Base-by-base conservation (phyloP, 2,888 invertebrate species). In the Cerastis leucographa region DNA sequence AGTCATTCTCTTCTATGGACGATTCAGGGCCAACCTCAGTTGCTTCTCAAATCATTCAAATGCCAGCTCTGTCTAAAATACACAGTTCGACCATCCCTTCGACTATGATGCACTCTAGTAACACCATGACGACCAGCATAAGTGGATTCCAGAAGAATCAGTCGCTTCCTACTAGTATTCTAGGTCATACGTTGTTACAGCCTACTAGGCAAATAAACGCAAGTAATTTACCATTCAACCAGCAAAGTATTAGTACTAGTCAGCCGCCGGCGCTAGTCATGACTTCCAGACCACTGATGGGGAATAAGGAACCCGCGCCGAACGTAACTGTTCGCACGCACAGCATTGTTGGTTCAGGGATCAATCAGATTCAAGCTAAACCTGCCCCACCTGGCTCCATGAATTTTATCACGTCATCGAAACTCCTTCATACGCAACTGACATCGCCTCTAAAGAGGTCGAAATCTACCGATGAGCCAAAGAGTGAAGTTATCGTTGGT, bases 401-500 rank as follows among this genome's bases (percentile, higher is more conserved):
- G 11, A 97, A 95, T 82, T 96, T 96, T 85, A 96, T 96, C 88
- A 96, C 95, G n/a, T 95, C 96, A 6, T 97, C 96, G 0, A 97
- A 96, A 90, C 91, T 97, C 71, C 89, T 97, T 70, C 97, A 97
- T 87, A 97, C 97, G 0, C 97, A 97, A 88, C 89, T 97, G 69
- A 97, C 97, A 1, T 96, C 97, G 5, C 96, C 97, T 1, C 90
- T 97, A 29, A 97, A 97, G 90, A 92, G 97, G 80, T 97, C 97
- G 0, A 97, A 97, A 85, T 97, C 97, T 12, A 97, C 97, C 0
- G 97, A 97, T 85, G 97, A 97, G 87, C 96, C 96, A 2, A 97
- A 97, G 79, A 95, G 94, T 84, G 97, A 97, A 87, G 95, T 96
- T 22, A 94, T 96, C 29, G 96, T 96, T 2, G 97, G 96, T 12